Percentiles rank a stretch among this genome's conserved stretches.
These are phyloP conservation scores for Clepsis dumicolana DNA, from an alignment of 2,888 invertebrate species.

Conservation along the genomic window DNA sequence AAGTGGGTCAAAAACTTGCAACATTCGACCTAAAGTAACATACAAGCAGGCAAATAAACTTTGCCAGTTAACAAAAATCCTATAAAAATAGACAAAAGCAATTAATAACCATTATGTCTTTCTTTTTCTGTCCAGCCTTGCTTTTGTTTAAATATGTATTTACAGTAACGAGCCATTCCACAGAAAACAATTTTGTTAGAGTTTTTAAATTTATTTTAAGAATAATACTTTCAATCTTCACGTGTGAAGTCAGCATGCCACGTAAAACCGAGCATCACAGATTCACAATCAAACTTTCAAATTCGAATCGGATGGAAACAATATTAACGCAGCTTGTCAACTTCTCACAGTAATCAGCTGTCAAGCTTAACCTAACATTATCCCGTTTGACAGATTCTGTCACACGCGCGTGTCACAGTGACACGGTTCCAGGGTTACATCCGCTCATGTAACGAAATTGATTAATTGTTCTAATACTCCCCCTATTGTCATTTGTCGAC, in stretches of 20 bases:
- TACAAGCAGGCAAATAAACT: too few species aligned
- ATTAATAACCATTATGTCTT: too few species aligned
- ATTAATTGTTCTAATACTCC: constrained; percentile 26
- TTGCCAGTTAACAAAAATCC: too few species aligned
- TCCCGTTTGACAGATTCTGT: constrained; percentile 17
- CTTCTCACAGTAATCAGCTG: constrained; percentile 27
- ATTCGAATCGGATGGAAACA: constrained; percentile 28
- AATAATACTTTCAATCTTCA: too few species aligned
- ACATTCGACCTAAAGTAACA: too few species aligned
- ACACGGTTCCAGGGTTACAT: constrained; percentile 27
- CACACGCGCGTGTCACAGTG: constrained; percentile 21
- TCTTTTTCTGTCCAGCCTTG: too few species aligned
- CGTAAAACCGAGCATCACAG: background rate
- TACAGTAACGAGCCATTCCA: too few species aligned
- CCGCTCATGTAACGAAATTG: constrained; percentile 26
- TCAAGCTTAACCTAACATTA: constrained; percentile 23
- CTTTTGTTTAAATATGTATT: too few species aligned
- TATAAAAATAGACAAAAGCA: too few species aligned
- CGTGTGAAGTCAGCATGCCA: background rate
- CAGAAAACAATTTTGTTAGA: too few species aligned
- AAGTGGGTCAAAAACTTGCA: too few species aligned
- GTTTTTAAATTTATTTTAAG: too few species aligned
- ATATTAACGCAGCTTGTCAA: constrained; percentile 1
- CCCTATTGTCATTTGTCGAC: constrained; percentile 10
- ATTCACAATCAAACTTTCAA: constrained; percentile 14